Percentiles rank a stretch among this genome's conserved stretches.
Evolutionary conservation across 2,888 invertebrate genomes (phyloP).

Genomic region (Stenolophus ochropezus): DNA sequence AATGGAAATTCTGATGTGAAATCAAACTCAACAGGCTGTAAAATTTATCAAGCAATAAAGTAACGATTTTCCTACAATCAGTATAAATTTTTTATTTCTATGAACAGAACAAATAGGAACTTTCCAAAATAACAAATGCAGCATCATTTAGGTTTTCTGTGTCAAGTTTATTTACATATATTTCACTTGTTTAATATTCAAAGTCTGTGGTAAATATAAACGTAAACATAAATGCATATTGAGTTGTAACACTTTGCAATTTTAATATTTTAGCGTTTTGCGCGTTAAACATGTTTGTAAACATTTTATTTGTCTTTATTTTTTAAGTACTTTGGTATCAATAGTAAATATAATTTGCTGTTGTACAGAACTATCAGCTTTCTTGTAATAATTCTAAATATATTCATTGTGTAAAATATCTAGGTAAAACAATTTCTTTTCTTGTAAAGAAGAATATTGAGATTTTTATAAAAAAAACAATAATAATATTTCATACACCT

Average conservation of each 20-base stretch:
- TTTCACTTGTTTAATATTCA: constrained; percentile 15
- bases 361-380: too few relatives aligned
- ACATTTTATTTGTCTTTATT: too few relatives aligned
- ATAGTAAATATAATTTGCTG: too few relatives aligned
- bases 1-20: constrained; percentile 29
- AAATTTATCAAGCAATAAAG: constrained; percentile 26
- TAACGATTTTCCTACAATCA: constrained; percentile 22
- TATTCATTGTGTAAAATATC: too few relatives aligned
- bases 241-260: neutral
- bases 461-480: too few relatives aligned
- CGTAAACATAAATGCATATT: constrained; percentile 6
- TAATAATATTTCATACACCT: too few relatives aligned
- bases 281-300: neutral
- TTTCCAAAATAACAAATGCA: constrained; percentile 15
- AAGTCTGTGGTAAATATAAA: constrained; percentile 1
- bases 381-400: too few relatives aligned
- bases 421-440: too few relatives aligned
- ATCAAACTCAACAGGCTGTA: constrained; percentile 25
- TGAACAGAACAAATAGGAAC: neutral
- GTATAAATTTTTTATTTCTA: constrained; percentile 17
- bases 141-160: constrained; percentile 17
- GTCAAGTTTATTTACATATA: constrained; percentile 30
- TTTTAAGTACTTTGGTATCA: too few relatives aligned
- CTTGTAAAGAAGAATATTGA: too few relatives aligned
- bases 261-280: neutral